Evolutionary conservation across 2,888 invertebrate species (phyloP).

Genomic region (Tholera decimalis): DNA sequence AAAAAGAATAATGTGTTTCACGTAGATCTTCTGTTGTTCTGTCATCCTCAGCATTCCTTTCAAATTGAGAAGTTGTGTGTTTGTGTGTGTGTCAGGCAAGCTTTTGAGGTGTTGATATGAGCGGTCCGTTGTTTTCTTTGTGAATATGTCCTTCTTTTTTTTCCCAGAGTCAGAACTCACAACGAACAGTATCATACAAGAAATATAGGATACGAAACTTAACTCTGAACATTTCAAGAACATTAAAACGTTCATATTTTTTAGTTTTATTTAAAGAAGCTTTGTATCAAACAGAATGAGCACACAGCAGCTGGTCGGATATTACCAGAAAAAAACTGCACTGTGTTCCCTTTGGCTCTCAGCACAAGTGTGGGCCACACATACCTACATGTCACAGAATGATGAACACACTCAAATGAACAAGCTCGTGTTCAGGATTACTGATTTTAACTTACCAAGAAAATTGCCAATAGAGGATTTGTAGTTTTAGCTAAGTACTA

Average conservation of each 20-base stretch:
- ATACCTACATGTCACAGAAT: constrained; percentile 8
- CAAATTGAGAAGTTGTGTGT: constrained; percentile 25
- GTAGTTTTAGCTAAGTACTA: neutral
- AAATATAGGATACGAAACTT: neutral
- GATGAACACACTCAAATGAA: constrained; percentile 3
- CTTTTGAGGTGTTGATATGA: constrained; percentile 24
- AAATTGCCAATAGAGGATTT: constrained; percentile 6
- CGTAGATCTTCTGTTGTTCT: constrained; percentile 46
- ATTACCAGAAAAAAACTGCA: constrained; percentile 52
- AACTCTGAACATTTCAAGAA: constrained; percentile 9
- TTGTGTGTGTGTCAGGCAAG: constrained; percentile 3
- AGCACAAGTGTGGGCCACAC: constrained; percentile 18
- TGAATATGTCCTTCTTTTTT: neutral
- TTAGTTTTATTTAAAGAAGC: constrained; percentile 10
- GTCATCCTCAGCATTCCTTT: constrained; percentile 25
- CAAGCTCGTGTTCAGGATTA: constrained; percentile 8
- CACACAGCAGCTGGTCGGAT: constrained; percentile 41
- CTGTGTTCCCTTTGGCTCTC: constrained; percentile 35
- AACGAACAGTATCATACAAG: no score
- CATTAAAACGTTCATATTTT: constrained; percentile 27
- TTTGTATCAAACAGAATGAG: constrained; percentile 36
- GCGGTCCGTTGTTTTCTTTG: neutral
- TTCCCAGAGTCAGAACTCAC: neutral
- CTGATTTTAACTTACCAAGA: constrained; percentile 9
- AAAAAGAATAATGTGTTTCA: constrained; percentile 54